Percentiles rank a stretch among this genome's conserved stretches.
Conservation (phyloP, 2,888 invertebrate species). For the Ennomos quercinarius region DNA sequence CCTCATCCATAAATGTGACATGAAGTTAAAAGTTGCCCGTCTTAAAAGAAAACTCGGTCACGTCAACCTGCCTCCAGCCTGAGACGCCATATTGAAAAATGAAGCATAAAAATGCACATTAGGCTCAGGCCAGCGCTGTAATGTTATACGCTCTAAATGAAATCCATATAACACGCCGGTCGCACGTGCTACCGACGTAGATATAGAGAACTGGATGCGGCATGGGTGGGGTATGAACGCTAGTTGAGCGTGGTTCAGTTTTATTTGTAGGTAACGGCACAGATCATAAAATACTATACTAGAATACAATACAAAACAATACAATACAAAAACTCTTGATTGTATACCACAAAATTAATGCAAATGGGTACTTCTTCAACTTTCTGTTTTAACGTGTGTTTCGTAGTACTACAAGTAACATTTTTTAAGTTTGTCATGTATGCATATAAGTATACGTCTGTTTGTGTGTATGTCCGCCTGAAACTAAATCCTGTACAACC, state of each 20-base stretch:
- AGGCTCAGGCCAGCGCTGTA: slow-evolving; percentile 69
- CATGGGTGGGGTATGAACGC: slow-evolving; percentile 3
- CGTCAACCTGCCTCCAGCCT: not conserved
- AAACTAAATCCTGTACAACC: no score
- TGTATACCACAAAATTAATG: no score
- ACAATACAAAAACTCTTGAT: no score
- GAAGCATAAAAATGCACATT: slow-evolving; percentile 79
- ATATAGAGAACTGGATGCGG: slow-evolving; percentile 50
- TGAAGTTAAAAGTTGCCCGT: no score
- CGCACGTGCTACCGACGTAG: slow-evolving; percentile 66
- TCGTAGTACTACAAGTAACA: slow-evolving; percentile 1
- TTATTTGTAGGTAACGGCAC: no score
- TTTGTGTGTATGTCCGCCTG: no score
- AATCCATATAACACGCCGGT: slow-evolving; percentile 82
- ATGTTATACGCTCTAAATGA: slow-evolving; percentile 84
- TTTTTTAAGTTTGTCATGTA: no score
- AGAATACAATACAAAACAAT: no score
- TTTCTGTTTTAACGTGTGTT: not conserved
- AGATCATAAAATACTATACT: no score
- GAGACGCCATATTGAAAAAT: slow-evolving; percentile 61
- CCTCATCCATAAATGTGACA: no score
- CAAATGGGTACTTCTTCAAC: no score
- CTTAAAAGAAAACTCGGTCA: not conserved
- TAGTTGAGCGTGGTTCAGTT: not conserved
- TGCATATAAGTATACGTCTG: no score